These are phyloP conservation scores for Pitangus sulphuratus DNA, from an alignment of 2,797 vertebrate species.

Conservation along the genomic window DNA sequence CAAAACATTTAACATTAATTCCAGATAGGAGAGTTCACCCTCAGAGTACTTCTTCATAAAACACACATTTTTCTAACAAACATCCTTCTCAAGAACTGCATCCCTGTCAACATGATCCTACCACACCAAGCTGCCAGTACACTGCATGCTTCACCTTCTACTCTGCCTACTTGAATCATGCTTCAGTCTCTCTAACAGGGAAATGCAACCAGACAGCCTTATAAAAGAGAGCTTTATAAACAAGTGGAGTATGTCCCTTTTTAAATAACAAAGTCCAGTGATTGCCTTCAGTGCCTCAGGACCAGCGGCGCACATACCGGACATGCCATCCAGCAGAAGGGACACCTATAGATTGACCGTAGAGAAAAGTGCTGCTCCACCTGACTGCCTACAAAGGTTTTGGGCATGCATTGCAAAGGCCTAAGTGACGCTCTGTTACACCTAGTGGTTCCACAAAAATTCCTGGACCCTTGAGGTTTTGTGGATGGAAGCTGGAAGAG, in stretches of 20 bases:
- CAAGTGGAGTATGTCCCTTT: slow-evolving; percentile 81
- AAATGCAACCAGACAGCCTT: slow-evolving; percentile 73
- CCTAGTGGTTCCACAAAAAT: slow-evolving; percentile 3
- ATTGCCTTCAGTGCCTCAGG: slow-evolving; percentile 58
- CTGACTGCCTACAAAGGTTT: slow-evolving; percentile 37
- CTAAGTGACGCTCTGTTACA: not conserved
- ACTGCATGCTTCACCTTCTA: not conserved
- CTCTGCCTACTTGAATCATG: slow-evolving; percentile 31
- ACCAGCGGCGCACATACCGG: slow-evolving; percentile 21
- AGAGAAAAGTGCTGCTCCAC: not conserved
- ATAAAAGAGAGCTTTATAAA: slow-evolving; percentile 85
- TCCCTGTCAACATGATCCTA: not conserved
- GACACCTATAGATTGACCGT: slow-evolving; percentile 36
- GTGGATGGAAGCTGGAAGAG: slow-evolving; percentile 73
- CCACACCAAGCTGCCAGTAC: not conserved
- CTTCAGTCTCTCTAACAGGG: slow-evolving; percentile 60
- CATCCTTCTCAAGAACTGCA: not conserved
- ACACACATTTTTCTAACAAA: not conserved
- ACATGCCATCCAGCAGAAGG: slow-evolving; percentile 47
- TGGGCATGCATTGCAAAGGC: slow-evolving; percentile 63
- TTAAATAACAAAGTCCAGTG: slow-evolving; percentile 54
- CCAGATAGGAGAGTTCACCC: not conserved
- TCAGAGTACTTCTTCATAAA: not conserved
- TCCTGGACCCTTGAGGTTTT: slow-evolving; percentile 37
- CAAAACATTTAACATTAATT: slow-evolving; percentile 2